phyloP scores from a whole-genome alignment of 2,113 vertebrate genomes.

The Hippocampus zosterae region DNA sequence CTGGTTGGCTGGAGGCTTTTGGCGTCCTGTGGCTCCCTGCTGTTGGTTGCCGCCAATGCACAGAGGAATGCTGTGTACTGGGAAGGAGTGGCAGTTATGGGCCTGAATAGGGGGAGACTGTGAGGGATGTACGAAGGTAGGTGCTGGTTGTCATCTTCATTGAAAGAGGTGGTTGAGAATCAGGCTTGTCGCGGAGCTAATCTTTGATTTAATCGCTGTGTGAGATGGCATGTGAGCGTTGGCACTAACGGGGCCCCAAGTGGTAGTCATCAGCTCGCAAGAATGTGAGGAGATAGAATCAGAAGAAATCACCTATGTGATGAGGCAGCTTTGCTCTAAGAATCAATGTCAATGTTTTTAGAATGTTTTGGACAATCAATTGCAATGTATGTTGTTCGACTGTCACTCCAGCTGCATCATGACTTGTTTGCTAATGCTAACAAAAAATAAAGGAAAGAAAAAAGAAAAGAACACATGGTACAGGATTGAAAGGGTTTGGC shows the following conservation, averaged over 20 bases:
- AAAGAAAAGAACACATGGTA: conserved; percentile 61
- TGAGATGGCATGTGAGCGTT: conserved; percentile 73
- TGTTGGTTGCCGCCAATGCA: conserved; percentile 91
- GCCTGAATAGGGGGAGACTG: conserved; percentile 25
- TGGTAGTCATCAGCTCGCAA: conserved; percentile 53
- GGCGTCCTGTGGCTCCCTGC: conserved; percentile 79
- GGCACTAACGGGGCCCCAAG: conserved; percentile 49
- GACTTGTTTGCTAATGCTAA: conserved; percentile 70
- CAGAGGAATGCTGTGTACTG: conserved; percentile 73
- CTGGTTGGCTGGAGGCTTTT: conserved; percentile 40
- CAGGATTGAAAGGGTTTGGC: conserved; percentile 50
- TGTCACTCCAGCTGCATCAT: conserved; percentile 85
- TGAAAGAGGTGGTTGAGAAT: conserved; percentile 86
- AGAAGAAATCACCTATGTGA: conserved; percentile 68
- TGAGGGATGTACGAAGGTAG: conserved; percentile 22
- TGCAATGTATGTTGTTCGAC: conserved; percentile 48
- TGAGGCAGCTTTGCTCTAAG: conserved; percentile 85
- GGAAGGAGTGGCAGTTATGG: conserved; percentile 62
- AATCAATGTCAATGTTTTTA: conserved; percentile 26
- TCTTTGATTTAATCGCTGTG: conserved; percentile 76
- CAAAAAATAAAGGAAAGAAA: conserved; percentile 40
- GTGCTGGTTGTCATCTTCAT: conserved; percentile 53
- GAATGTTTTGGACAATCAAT: conserved; percentile 48
- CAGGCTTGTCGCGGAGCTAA: conserved; percentile 87
- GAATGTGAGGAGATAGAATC: conserved; percentile 46